A percentile compares a stretch with the other conserved stretches of the same genome.
Evolutionary conservation across 2,888 invertebrate genomes (phyloP).

Genomic region (Girardia tigrina): DNA sequence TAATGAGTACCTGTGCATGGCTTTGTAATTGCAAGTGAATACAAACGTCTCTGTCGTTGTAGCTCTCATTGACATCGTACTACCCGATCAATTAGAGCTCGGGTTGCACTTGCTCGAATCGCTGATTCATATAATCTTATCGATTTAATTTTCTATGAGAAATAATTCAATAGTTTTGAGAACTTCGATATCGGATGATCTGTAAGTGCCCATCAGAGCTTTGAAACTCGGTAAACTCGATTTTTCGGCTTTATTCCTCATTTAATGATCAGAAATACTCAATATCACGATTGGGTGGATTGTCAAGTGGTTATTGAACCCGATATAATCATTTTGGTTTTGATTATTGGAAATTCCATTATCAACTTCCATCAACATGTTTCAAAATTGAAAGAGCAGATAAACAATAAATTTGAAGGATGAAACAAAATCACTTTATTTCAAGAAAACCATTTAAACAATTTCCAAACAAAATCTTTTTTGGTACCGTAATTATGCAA

Average conservation of each 20-base stretch:
- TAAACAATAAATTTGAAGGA: no score
- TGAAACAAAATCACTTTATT: no score
- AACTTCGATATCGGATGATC: background rate
- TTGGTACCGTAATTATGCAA: no score
- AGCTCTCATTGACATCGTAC: conserved; percentile 5
- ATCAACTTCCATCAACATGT: background rate
- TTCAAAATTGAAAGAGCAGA: no score
- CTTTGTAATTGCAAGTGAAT: background rate
- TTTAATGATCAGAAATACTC: conserved; percentile 19
- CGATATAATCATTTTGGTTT: background rate
- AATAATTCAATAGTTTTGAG: conserved; percentile 9
- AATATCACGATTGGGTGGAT: background rate
- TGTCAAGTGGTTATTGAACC: background rate
- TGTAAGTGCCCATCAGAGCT: background rate
- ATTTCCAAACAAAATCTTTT: no score
- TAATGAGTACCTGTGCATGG: conserved; percentile 19
- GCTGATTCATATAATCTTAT: conserved; percentile 15
- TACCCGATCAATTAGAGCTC: background rate
- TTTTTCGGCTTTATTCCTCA: background rate
- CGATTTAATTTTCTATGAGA: background rate
- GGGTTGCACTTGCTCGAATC: conserved; percentile 5
- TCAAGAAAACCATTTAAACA: no score
- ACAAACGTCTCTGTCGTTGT: background rate
- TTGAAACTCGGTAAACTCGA: background rate
- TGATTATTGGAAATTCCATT: background rate